Base-by-base conservation (phyloP, 1,140 invertebrate genomes). In the Bombus impatiens region DNA sequence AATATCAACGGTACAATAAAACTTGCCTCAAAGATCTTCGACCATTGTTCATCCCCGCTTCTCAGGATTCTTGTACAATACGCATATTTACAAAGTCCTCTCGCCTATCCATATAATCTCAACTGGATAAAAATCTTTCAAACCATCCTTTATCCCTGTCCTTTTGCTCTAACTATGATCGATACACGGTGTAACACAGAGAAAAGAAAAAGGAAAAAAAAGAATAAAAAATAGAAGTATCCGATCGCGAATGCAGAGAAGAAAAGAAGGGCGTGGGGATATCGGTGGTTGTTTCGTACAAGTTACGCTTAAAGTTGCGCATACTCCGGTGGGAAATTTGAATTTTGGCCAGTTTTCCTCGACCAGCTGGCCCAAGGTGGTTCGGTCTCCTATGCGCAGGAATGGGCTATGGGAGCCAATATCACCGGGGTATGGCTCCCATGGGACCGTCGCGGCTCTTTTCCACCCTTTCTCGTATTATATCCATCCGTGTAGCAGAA, bases 341-440 rank as follows among this genome's bases (percentile, higher is more conserved):
- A 91, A 91, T 91, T 91, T 90, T 85, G 90, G 89, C 84, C 81
- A 74, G 89, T 90, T 88, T 90, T 90, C 81, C 89, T 78, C 44
- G 70, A 81, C 65, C 40, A 72, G 67, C 81, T 75, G 87, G 89
- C 78, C 89, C 87, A 90, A 89, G 88, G 89, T 82, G 80, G 89
- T 71, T 86, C 67, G 86, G 87, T 87, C 90, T 91, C 90, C 86
- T 83, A 91, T 88, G 90, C 84, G 62, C 88, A 88, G 90, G 86
- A 91, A 88, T 90, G 87, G 89, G 89, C 89, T 89, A 87, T 91
- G 90, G 90, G 90, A 91, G 90, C 90, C 90, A 91, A 91, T 91
- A 91, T 91, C 90, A 89, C 88, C 90, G 88, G 88, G 81, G 83
- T 87, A 91, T 90, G 90, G 83, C 90, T 89, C 90, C 86, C 88